Evolutionary conservation across 2,113 vertebrate genomes (phyloP), one percentile per base, ranked within the genome.

Genomic region (Callospermophilus lateralis): DNA sequence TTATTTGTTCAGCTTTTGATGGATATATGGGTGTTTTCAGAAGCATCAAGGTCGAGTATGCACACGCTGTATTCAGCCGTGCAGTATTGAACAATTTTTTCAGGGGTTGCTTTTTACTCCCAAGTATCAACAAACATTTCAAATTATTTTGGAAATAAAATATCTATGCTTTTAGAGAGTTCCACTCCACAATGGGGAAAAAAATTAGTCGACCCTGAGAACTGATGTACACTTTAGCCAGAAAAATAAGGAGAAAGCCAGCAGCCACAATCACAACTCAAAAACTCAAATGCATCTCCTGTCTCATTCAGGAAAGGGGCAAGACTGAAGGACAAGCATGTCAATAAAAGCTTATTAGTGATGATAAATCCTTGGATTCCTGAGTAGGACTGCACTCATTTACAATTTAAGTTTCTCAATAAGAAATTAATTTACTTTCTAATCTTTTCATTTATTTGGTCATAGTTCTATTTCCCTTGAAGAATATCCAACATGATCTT

Each of bases 401-500:
- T 92, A 68, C 58, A 92, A 39, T 63, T 68, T 45, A 77, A 58
- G 76, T 30, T 84, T 81, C 86, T 85, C 74, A 61, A 81, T 78
- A 11, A 79, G 51, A 96, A 93, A 94, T 95, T 93, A 83, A 91
- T 83, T 10, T 61, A 26, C 77, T 96, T 97, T 51, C 39, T 93
- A 74, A 78, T 97, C 87, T 94, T 93, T 2, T 74, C 11, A 86
- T 15, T 70, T 87, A 88, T 76, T 84, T 84, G n/a, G 34, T 90
- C 81, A 72, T 6, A 88, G 72, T 84, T 90, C 61, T 78, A 65
- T 48, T 83, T n/a, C 22, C 39, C 55, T 76, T 72, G 55, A 88
- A 89, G 83, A 93, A 55, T 91, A 89, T 74, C n/a, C 68, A 85
- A 68, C 6, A 68, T 76, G 58, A 95, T 81, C 17, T 77, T 78